Evolutionary conservation across 2,888 invertebrate species (phyloP).

Genomic region (Ischnura elegans): DNA sequence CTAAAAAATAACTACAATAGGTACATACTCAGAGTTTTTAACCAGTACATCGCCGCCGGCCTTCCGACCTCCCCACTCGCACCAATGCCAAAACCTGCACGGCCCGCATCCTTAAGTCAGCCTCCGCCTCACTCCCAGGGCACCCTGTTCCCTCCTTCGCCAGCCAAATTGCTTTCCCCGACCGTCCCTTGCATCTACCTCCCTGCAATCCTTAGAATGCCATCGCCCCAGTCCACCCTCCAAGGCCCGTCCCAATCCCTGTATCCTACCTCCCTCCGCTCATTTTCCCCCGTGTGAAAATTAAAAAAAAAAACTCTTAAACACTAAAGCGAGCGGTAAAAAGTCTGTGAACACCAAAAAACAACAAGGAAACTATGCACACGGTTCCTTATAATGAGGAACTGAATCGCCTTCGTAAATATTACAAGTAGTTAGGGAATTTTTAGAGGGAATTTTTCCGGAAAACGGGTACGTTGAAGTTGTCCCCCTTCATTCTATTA

Average conservation of each 20-base stretch:
- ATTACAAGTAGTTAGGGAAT: background rate
- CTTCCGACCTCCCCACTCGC: background rate
- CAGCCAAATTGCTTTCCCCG: constrained; percentile 13
- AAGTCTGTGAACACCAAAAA: background rate
- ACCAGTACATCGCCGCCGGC: background rate
- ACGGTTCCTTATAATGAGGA: background rate
- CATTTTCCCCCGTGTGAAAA: background rate
- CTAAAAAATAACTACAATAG: no score
- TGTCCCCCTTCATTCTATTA: background rate
- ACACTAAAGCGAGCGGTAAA: background rate
- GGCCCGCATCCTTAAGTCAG: background rate
- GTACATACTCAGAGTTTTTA: no score
- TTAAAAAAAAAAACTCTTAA: no score
- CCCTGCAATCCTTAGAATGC: background rate
- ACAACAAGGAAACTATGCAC: background rate
- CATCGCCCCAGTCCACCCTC: background rate
- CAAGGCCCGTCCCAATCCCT: background rate
- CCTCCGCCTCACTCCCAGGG: background rate
- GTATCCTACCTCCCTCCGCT: background rate
- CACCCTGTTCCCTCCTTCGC: background rate
- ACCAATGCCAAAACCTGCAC: constrained; percentile 7
- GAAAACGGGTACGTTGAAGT: background rate
- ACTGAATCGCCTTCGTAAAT: constrained; percentile 6
- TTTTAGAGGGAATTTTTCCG: background rate
- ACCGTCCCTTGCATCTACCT: background rate